Evolutionary conservation across 2,888 invertebrate species (phyloP).

Genomic region (Microctonus aethiopoides): DNA sequence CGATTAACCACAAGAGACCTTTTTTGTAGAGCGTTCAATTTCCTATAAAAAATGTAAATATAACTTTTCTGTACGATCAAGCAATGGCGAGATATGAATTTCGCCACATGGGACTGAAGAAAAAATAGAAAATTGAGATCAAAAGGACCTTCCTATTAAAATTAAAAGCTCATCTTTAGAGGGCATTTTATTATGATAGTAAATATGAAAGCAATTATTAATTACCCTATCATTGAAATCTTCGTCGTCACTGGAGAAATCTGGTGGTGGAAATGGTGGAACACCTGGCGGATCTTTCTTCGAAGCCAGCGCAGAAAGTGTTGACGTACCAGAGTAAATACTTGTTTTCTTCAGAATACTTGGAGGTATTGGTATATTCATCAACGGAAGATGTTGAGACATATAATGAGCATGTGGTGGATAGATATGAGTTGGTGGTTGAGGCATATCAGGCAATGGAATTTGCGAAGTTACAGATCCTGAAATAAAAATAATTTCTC

Average conservation of each 20-base stretch:
- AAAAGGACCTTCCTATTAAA: too few relatives aligned
- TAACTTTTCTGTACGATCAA: too few relatives aligned
- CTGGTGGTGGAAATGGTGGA: conserved; percentile 86
- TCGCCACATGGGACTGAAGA: too few relatives aligned
- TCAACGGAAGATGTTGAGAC: conserved; percentile 66
- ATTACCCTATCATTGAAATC: conserved; percentile 59
- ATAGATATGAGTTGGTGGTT: conserved; percentile 60
- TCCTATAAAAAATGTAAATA: too few relatives aligned
- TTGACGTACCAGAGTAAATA: conserved; percentile 65
- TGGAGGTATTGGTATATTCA: conserved; percentile 72
- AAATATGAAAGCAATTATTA: too few relatives aligned
- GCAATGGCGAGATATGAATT: too few relatives aligned
- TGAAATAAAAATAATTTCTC: conserved; percentile 42
- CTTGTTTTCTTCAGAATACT: conserved; percentile 82
- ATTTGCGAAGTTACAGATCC: conserved; percentile 71
- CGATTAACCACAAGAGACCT: too few relatives aligned
- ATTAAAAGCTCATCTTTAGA: too few relatives aligned
- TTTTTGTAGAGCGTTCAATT: too few relatives aligned
- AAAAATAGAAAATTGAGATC: background rate
- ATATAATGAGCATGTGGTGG: conserved; percentile 60
- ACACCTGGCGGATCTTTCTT: conserved; percentile 84
- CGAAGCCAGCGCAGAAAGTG: conserved; percentile 54
- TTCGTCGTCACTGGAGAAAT: conserved; percentile 75
- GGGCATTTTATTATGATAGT: too few relatives aligned
- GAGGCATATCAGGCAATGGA: conserved; percentile 69